A percentile compares a stretch with the other conserved stretches of the same genome.
Conservation (phyloP, 1,140 invertebrate genomes). For the Galleria mellonella region DNA sequence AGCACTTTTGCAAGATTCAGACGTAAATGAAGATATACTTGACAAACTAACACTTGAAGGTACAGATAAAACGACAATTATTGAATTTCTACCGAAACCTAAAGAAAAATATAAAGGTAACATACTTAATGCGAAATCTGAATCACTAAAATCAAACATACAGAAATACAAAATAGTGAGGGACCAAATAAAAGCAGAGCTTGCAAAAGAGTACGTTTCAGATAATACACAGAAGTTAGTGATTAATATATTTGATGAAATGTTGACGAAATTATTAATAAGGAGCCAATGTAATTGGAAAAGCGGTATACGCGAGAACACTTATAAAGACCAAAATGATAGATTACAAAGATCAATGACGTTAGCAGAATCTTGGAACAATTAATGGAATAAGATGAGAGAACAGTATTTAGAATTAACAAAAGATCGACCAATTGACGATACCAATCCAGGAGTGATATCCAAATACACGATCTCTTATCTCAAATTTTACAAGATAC, state of each 20-base stretch:
- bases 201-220: conserved; percentile 34
- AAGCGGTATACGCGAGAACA: not conserved
- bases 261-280: conserved; percentile 31
- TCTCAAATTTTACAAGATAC: conserved; percentile 21
- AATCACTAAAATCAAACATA: conserved; percentile 22
- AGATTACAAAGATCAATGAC: not conserved
- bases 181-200: conserved; percentile 27
- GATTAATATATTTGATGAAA: conserved; percentile 33
- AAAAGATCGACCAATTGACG: not conserved
- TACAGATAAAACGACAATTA: conserved; percentile 37
- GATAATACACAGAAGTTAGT: conserved; percentile 31
- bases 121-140: conserved; percentile 7
- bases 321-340: too few species aligned
- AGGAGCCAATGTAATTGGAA: conserved; percentile 32
- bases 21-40: conserved; percentile 9
- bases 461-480: conserved; percentile 27
- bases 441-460: not conserved
- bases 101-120: conserved; percentile 6
- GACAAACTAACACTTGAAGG: conserved; percentile 23
- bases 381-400: conserved; percentile 20
- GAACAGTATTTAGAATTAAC: conserved; percentile 2
- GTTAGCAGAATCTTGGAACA: conserved; percentile 9
- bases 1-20: conserved; percentile 33
- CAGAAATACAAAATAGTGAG: conserved; percentile 34
- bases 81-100: conserved; percentile 29